Base-by-base conservation (phyloP, 2,888 invertebrate species). In the Parasteatoda lunata region DNA sequence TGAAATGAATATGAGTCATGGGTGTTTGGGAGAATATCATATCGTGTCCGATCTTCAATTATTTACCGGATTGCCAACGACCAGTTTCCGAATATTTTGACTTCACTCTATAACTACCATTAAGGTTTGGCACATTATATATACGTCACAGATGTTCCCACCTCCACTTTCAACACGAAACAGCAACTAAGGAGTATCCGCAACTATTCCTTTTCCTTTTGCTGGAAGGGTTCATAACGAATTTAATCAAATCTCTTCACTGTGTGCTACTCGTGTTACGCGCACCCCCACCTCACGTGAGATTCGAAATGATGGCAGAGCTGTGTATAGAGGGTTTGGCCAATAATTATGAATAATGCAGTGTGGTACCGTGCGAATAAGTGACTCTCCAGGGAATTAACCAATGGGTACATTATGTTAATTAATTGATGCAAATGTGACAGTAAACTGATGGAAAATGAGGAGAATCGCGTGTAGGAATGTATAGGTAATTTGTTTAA, bases 341-440 rank as follows among this genome's bases (percentile, higher is more conserved):
- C 77, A 78, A 84, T 84, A 84, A 84, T 84, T 78, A 84, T 84
- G 84, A 84, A 84, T 84, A 79, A 84, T 84, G 84, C 78, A 84
- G 78, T 84, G 78, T 84, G 59, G 59, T 75, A 78, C 64, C 78
- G 59, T 59, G 78, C 78, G 75, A 78, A 84, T 84, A 84, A 78
- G 84, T 84, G 78, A 75, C 84, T 84, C 84, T 54, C 84, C 8
- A 5, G 84, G 49, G 84, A 68, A 59, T 69, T 52, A 72, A 73
- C 71, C 83, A 77, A 83, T 70, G 78, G 84, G 49, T 72, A 68
- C 84, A 79, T 84, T 84, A 84, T 79, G 84, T 84, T 78, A 84
- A 84, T 84, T 84, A 84, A 79, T 84, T 84, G 78, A 84, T 84
- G 84, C 73, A 84, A 78, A 79, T 84, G 84, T 79, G 78, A 78